Evolutionary conservation across 1,140 invertebrate genomes (phyloP), one percentile per base, ranked within the genome.

Genomic region (Probaryconus sp.): DNA sequence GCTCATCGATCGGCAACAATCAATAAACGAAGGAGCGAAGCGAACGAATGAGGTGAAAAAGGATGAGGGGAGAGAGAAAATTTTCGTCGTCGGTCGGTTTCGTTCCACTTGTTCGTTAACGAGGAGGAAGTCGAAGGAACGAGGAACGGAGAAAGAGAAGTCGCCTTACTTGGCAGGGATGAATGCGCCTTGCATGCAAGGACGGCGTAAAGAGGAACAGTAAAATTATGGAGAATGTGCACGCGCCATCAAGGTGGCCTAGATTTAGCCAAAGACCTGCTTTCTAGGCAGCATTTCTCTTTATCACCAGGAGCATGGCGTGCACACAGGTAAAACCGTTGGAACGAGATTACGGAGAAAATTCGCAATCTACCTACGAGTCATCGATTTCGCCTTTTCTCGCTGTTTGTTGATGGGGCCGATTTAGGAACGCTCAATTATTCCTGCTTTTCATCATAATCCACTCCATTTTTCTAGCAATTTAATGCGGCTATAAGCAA

Each of bases 271-370:
- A 45, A 83, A 87, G 86, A 87, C 86, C 85, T 87, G 86, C 86
- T 88, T 88, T 88, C 86, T 88, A 87, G 85, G 79, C 84, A 85
- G 80, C 85, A 88, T 87, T 88, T 88, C 86, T 87, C 85, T 86
- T 87, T 86, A 87, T 86, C 84, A 85, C 80, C 79, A 65, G 61
- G 76, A 80, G 77, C 72, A 79, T 74, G 67, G 60, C 71, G 77
- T 82, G 76, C 76, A 69, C n/a, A n/a, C 70, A 74, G 76, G 75
- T 78, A 64, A n/a, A 79, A 76, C 71, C 71, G 75, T 77, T 79
- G 74, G 72, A 71, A 71, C 71, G 75, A 77, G 76, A 81, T 80
- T 55, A 70, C 64, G 26, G 79, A 83, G 77, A 82, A 84, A 81
- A 82, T 78, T 48, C 24, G 14, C 42, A 20, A 65, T 51, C 40